Base-by-base conservation (phyloP, 2,797 vertebrate species). In the Xiphophorus birchmanni region DNA sequence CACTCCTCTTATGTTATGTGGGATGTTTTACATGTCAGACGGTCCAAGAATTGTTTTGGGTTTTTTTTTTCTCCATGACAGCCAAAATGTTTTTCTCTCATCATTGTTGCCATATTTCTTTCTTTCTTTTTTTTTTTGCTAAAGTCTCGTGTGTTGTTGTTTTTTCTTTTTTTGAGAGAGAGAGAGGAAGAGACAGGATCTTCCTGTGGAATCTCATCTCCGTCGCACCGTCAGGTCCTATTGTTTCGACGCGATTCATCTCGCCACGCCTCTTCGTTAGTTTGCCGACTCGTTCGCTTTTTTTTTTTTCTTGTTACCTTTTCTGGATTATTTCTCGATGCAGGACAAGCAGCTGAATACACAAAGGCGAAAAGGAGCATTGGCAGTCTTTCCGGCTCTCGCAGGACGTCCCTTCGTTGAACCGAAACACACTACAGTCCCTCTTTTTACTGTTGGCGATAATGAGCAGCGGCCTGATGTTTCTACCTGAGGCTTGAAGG, bases 261-360 rank as follows among this genome's bases (percentile, higher is more conserved):
- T 63, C 26, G 32, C 56, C 83, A 58, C 23, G 50, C 58, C 77
- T 15, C 75, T 6, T 67, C 10, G 4, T 88, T 82, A n/a, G 77
- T 85, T 88, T 82, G 83, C 83, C 17, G 50, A 85, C 84, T 88
- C 67, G 54, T 90, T 88, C 81, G 50, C 76, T 87, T 37, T 37
- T 50, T 13, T 5, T 9, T 23, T 37, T 23, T 15, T 78, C 87
- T 26, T 40, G 13, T 15, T 13, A 12, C 26, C 9, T 54, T 10
- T 54, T 74, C 23, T 18, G 83, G 83, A 45, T 88, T 48, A 40
- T 86, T 90, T 81, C 87, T 88, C 52, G 82, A 80, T 44, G 63
- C 83, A 82, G 89, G 90, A 89, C 92, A 92, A 94, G 95, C 91
- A 91, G 82, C 75, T 77, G 63, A 89, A 87, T 71, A 84, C 88